Evolutionary conservation across 2,113 vertebrate species (phyloP).

Genomic region (Caracal caracal): DNA sequence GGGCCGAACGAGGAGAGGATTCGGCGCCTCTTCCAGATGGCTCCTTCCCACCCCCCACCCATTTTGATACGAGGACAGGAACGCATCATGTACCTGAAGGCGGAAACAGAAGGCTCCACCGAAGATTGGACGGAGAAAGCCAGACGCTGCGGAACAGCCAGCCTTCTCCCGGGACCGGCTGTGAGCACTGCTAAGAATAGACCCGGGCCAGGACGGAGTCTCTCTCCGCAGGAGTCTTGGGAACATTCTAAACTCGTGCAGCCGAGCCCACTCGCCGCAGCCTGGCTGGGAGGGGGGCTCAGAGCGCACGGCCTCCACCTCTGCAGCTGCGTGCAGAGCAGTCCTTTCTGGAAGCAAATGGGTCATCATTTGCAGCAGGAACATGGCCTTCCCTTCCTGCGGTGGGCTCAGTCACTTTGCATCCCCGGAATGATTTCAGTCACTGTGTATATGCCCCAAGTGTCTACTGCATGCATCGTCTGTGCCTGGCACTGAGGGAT

Average conservation of each 20-base stretch:
- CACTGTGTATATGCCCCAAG: accelerated
- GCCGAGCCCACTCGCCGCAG: not conserved
- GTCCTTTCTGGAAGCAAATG: not conserved
- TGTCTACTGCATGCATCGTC: not conserved
- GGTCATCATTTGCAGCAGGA: not conserved
- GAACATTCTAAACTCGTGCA: not conserved
- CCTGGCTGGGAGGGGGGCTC: not conserved
- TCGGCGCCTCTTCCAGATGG: slow-evolving; percentile 53
- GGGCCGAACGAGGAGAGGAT: not conserved
- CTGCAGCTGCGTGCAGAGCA: not conserved
- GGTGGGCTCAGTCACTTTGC: not conserved
- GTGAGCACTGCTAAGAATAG: slow-evolving; percentile 71
- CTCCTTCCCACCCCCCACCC: slow-evolving; percentile 20
- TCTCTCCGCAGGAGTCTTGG: not conserved
- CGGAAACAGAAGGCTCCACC: slow-evolving; percentile 73
- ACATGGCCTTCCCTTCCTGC: not conserved
- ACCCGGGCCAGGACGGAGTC: not conserved
- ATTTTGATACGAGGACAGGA: slow-evolving; percentile 28
- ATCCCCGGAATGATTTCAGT: not conserved
- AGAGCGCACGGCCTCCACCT: not conserved
- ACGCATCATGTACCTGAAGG: slow-evolving; percentile 68
- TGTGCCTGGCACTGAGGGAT: not conserved
- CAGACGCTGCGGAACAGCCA: slow-evolving; percentile 59
- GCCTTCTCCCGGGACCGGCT: slow-evolving; percentile 61
- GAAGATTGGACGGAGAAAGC: slow-evolving; percentile 65